These are phyloP conservation scores for Drosophila longiperda DNA, from an alignment of 2,888 invertebrate species.

Conservation along the genomic window DNA sequence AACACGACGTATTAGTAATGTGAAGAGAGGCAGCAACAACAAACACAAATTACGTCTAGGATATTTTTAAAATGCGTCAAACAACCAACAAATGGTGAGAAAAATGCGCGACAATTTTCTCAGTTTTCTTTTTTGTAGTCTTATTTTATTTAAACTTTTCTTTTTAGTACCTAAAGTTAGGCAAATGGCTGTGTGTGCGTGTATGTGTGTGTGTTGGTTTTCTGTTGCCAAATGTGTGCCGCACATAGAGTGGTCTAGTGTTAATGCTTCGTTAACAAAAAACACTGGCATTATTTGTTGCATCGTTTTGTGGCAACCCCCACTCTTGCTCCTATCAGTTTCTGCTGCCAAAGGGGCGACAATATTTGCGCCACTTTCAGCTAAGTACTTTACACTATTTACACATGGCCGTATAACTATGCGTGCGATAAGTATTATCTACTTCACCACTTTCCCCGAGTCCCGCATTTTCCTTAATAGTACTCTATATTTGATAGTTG, in stretches of 20 bases:
- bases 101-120: conserved; percentile 58
- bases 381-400: conserved; percentile 62
- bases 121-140: conserved; percentile 48
- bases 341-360: conserved; percentile 26
- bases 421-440: conserved; percentile 70
- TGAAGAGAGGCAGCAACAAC: conserved; percentile 47
- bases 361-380: conserved; percentile 63
- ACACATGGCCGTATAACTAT: conserved; percentile 59
- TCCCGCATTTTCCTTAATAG: background rate
- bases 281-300: conserved; percentile 40
- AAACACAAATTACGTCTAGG: conserved; percentile 57
- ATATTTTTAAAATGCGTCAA: conserved; percentile 78
- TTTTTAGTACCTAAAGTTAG: conserved; percentile 54
- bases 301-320: conserved; percentile 32
- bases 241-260: conserved; percentile 78
- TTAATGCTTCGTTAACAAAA: conserved; percentile 75
- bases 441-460: background rate
- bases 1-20: conserved; percentile 73
- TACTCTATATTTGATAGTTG: conserved; percentile 10
- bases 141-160: conserved; percentile 30
- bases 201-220: conserved; percentile 31
- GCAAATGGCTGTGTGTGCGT: conserved; percentile 30
- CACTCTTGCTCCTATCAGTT: background rate
- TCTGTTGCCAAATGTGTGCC: conserved; percentile 66
- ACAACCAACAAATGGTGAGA: conserved; percentile 43